Evolutionary conservation across 2,113 vertebrate genomes (phyloP), one percentile per base, ranked within the genome.

Genomic region (Tursiops truncatus): DNA sequence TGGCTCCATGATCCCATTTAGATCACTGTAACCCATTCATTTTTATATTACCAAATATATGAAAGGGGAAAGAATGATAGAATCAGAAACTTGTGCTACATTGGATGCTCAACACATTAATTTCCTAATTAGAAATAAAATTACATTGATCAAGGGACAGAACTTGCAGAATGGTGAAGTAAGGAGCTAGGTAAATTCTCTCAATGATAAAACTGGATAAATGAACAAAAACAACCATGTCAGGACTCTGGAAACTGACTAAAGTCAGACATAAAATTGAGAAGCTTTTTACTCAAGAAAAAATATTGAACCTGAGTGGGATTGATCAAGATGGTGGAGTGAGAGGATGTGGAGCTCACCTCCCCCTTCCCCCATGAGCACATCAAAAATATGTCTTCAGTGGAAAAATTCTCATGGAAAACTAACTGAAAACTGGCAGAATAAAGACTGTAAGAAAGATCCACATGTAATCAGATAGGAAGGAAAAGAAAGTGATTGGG

Each of bases 111-210:
- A 89, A 81, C 8, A 92, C 4, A 62, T 68, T 89, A 67, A 89
- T 80, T 80, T 94, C 17, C 41, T 73, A 90, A 63, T 91, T 82
- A 92, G 84, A 93, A 21, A 82, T 56, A 82, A 82, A 84, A 93
- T 33, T 73, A 4, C 23, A 77, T 70, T 71, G 44, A 60, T 25
- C 21, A 80, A 53, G 2, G 25, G 31, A 1, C 18, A 82, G 44
- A 28, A 67, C 38, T 96, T 89, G 36, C 36, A 67, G 67, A 96
- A 94, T 81, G 53, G 76, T 80, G 31, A 44, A 63, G 7, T 80
- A 14, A 80, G 65, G 38, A 79, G 28, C 23, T 82, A 62, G 44
- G n/a, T 82, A 70, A 94, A 58, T 81, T 44, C 53, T 86, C 56
- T 56, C 65, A 88, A 53, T 62, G 31, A 47, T 84, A 84, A 88